These are phyloP conservation scores for Stenodema calcarata DNA, from an alignment of 2,888 invertebrate genomes.

Conservation along the genomic window DNA sequence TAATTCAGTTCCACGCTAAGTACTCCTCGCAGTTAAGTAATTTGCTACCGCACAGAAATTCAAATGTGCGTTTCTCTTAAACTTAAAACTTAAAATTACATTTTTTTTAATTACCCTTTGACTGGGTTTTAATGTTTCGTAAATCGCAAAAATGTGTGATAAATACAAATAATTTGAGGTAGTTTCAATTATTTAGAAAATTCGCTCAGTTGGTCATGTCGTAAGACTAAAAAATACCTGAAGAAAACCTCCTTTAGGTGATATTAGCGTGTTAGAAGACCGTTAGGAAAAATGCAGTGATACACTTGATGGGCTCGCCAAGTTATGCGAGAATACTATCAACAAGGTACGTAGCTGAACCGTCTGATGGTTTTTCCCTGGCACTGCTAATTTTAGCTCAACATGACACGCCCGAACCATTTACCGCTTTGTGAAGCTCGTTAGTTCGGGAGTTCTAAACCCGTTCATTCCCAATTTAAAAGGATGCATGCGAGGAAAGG, in stretches of 20 bases:
- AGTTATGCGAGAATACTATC: not conserved
- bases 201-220: too few relatives aligned
- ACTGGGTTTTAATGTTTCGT: too few relatives aligned
- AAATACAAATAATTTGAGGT: too few relatives aligned
- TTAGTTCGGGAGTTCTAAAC: slow-evolving; percentile 1
- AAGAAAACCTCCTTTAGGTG: not conserved
- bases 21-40: too few relatives aligned
- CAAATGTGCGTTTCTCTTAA: too few relatives aligned
- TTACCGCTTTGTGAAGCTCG: slow-evolving; percentile 7
- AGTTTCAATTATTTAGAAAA: too few relatives aligned
- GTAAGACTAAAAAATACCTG: too few relatives aligned
- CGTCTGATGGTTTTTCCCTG: not conserved
- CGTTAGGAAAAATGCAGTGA: not conserved
- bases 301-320: not conserved
- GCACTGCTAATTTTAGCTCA: not conserved
- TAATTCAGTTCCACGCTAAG: too few relatives aligned
- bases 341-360: not conserved
- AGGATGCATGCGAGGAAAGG: slow-evolving; percentile 6
- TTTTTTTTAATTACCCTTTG: too few relatives aligned
- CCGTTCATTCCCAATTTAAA: slow-evolving; percentile 38
- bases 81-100: too few relatives aligned
- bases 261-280: not conserved
- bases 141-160: too few relatives aligned
- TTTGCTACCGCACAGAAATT: too few relatives aligned
- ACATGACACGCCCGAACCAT: not conserved